Evolutionary conservation across 2,797 vertebrate species (phyloP), one percentile per base, ranked within the genome.

Genomic region (Corythornis leucogaster): DNA sequence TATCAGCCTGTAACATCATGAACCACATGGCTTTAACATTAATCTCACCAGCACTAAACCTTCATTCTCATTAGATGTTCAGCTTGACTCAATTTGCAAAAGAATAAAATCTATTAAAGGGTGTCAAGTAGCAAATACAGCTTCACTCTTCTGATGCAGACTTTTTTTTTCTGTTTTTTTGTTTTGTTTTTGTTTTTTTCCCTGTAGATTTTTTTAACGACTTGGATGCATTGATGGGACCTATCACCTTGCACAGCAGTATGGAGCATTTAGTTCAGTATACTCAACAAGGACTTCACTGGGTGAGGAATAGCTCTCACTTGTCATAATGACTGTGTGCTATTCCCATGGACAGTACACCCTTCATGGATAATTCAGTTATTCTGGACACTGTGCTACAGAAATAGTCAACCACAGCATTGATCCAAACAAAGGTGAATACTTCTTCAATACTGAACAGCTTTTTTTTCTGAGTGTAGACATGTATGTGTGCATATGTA

Each of bases 171-270:
- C 6, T 51, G 8, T 13, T 51, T 11, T 13, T 51, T 11, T 28
- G 43, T 9, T 46, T 46, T 46, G 19, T 19, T 66, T 66, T 73
- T 90, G 33, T 92, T 68, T 63, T 48, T 46, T 46, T 46, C 4
- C 78, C 55, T 76, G 55, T 96, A 99, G 99, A 99, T 95, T 99
- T 99, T 98, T 99, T 99, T 98, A 99, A 99, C 26, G 99, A 99
- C 97, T 97, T 99, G 97, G 99, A 99, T 90, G 98, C 99, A 48
- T 97, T 99, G 97, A 99, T 99, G 96, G 99, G 99, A 74, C 99
- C 99, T 1, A 88, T 99, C 97, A 99, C 99, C 93, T 98, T 99
- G 93, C 99, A 99, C 97, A 99, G 99, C 97, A 99, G 98, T 97
- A 98, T 99, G 96, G 98, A 98, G 89, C 99, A 99, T 76, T 98